Conservation (phyloP, 2,888 invertebrate genomes). For the Sesia apiformis region DNA sequence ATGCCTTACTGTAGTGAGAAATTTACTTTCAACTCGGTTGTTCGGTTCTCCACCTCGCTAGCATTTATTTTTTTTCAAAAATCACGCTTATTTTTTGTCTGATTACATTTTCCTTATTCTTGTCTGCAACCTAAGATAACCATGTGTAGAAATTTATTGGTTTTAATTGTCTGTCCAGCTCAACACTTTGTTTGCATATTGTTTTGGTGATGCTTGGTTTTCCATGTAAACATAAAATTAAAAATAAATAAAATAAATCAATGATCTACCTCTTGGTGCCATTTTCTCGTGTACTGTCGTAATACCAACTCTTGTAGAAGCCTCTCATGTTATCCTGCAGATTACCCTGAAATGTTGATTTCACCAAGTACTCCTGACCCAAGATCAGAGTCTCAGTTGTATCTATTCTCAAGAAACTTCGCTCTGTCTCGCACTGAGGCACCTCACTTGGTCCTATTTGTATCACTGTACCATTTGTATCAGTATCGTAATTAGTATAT, state of each 20-base stretch:
- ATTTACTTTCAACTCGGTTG: no score
- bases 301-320: constrained; percentile 87
- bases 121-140: background rate
- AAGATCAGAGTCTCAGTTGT: constrained; percentile 18
- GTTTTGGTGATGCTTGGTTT: no score
- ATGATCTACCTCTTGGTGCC: constrained; percentile 46
- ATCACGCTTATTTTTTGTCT: no score
- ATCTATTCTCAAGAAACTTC: constrained; percentile 38
- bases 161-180: no score
- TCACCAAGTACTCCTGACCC: constrained; percentile 71
- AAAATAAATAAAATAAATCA: background rate
- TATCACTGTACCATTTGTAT: background rate
- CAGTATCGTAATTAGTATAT: constrained; percentile 4
- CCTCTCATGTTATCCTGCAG: constrained; percentile 83
- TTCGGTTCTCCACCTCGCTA: no score
- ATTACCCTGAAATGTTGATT: constrained; percentile 78
- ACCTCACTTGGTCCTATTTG: constrained; percentile 21
- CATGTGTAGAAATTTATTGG: background rate
- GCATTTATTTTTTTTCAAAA: background rate
- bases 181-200: no score
- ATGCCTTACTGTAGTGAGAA: no score
- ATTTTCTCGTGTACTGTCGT: constrained; percentile 55
- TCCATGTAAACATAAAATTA: no score
- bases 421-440: constrained; percentile 33
- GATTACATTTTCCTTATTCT: no score